Base-by-base conservation (phyloP, 2,888 invertebrate genomes). In the Petrophora chlorosata region DNA sequence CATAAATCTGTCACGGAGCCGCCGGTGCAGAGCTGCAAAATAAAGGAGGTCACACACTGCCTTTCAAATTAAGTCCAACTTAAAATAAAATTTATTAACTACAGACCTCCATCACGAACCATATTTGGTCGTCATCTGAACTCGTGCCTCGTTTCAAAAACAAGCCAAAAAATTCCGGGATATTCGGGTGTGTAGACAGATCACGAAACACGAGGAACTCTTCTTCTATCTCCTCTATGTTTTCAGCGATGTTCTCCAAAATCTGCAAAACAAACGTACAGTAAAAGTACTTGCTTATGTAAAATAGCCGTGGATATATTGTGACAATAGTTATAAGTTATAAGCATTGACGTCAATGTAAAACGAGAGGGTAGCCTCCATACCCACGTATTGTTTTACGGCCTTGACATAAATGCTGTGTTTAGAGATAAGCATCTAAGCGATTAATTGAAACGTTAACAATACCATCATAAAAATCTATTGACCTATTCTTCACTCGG, bases 51-150 rank as follows among this genome's bases (percentile, higher is more conserved):
- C 53, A 51, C 40, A 33, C 40, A 45, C 43, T 38, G 33, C 34
- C 32, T 45, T 53, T 46, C 32, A 38, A 50, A 22, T 49, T 3
- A 33, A 53, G 25, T 43, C 32, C 47, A 44, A 79, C 52, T 22
- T 38, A 45, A 42, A 58, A 51, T 65, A 45, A 62, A 63, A 50
- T 36, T n/a, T n/a, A n/a, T n/a, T n/a, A n/a, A 44, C 56, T 56
- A 69, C 82, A 68, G 74, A 95, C 95, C 93, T 96, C 95, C 94
- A 96, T 95, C 55, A 94, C 95, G 71, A 96, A 94, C 96, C 96
- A 96, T 70, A 96, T 90, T 80, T 95, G 94, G 73, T 94, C 94
- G 70, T 94, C 94, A 64, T 94, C 94, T 7, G 92, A 85, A 12
- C 87, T 87, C 3, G 91, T 76, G 3, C 93, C 93, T 42, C 92